phyloP scores from a whole-genome alignment of 92 coral and sea anemone genomes.

The Anthopleura xanthogrammica region DNA sequence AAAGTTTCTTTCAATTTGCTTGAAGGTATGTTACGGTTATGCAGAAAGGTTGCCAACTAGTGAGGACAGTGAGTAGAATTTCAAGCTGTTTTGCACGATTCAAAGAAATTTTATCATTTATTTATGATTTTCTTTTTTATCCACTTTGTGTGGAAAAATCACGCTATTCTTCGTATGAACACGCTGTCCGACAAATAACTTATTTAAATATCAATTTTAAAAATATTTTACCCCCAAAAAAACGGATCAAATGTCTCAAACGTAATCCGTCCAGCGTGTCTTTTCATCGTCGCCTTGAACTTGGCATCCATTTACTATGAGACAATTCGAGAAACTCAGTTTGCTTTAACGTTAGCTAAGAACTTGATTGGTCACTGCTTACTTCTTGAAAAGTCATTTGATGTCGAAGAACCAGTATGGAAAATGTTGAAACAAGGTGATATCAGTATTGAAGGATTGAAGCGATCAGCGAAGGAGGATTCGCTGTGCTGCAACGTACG shows the following conservation, averaged over 20 bases:
- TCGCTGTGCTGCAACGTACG: neutral
- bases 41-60: neutral
- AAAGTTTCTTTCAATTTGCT: neutral
- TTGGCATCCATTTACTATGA: neutral
- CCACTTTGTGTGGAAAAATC: neutral
- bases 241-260: constrained; percentile 5
- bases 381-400: neutral
- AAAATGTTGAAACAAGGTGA: neutral
- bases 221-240: neutral
- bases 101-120: neutral
- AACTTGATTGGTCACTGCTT: neutral
- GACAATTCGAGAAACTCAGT: neutral
- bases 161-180: neutral
- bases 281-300: neutral
- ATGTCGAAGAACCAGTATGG: neutral
- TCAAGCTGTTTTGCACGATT: no score
- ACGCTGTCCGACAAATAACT: neutral
- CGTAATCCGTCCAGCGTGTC: neutral
- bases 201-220: neutral
- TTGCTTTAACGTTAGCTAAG: neutral
- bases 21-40: neutral
- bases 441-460: neutral
- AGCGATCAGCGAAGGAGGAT: neutral
- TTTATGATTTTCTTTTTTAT: neutral
- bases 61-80: no score